These are phyloP conservation scores for Stichodactyla helianthus DNA, from an alignment of 64 coral and sea anemone genomes.

Conservation along the genomic window DNA sequence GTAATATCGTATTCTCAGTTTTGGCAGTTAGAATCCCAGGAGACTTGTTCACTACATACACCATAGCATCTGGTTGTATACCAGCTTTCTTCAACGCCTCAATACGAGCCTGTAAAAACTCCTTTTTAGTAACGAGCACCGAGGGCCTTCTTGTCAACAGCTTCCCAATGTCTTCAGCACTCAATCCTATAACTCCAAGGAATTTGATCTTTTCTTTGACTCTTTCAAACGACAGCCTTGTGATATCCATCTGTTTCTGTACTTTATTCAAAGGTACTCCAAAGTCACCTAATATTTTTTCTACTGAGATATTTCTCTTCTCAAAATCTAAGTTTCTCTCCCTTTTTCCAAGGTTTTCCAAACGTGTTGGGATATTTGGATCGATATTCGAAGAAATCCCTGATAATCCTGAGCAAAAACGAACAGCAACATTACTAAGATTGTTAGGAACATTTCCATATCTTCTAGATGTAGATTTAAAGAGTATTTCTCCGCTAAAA, in stretches of 20 bases:
- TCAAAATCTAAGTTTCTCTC: not conserved
- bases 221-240: constrained; percentile 26
- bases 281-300: constrained; percentile 20
- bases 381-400: not conserved
- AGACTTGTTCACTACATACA: constrained; percentile 39
- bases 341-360: not conserved
- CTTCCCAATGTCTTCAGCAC: not conserved
- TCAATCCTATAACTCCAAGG: constrained; percentile 38
- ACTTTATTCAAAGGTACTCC: constrained; percentile 26
- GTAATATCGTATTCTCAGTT: constrained; percentile 37
- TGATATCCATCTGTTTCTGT: constrained; percentile 24
- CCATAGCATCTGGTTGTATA: constrained; percentile 32
- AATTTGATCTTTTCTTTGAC: constrained; percentile 27
- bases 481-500: not conserved
- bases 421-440: not conserved
- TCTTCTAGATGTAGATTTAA: not conserved
- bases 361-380: not conserved
- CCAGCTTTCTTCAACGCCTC: constrained; percentile 32
- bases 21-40: constrained; percentile 52
- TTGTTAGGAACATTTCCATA: not conserved
- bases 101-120: constrained; percentile 25
- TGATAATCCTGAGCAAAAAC: not conserved
- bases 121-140: constrained; percentile 30
- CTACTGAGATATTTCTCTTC: constrained; percentile 15
- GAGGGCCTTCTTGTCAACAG: constrained; percentile 30